Percentiles rank a stretch among this genome's conserved stretches.
These are phyloP conservation scores for Eurytoma californica DNA, from an alignment of 2,888 invertebrate species.

Conservation along the genomic window DNA sequence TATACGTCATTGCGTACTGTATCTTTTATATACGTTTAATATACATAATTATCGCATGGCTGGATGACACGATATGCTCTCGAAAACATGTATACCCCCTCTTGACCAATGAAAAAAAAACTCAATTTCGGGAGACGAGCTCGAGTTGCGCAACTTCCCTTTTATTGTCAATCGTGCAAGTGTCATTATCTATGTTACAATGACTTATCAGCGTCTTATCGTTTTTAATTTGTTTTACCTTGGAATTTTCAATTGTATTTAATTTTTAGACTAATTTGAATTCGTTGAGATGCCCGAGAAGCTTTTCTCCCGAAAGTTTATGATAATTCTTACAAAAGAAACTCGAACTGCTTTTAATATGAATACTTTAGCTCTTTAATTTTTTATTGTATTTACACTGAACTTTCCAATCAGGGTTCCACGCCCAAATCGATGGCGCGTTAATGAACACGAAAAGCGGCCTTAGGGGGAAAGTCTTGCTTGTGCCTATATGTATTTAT, in stretches of 20 bases:
- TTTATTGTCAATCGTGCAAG: neutral
- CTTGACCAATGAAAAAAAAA: neutral
- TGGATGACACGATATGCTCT: conserved; percentile 46
- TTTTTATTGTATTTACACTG: no score
- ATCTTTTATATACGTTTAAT: neutral
- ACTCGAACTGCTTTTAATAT: neutral
- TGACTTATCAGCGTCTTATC: no score
- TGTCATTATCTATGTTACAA: neutral
- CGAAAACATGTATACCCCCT: conserved; percentile 16
- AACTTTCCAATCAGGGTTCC: no score
- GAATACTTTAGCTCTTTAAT: no score
- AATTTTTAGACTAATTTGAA: no score
- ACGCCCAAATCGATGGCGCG: no score
- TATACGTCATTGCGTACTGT: conserved; percentile 7
- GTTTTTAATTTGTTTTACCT: no score
- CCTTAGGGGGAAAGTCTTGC: conserved; percentile 27
- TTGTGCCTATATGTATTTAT: conserved; percentile 1
- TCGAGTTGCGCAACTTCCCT: neutral
- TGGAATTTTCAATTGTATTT: no score
- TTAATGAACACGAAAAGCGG: neutral
- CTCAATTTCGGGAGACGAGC: conserved; percentile 1
- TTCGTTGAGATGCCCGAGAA: no score
- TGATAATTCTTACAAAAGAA: no score
- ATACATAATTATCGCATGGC: conserved; percentile 47
- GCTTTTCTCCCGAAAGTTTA: no score